Evolutionary conservation across 2,113 vertebrate species (phyloP).

Genomic region (Ibidorhyncha struthersii): DNA sequence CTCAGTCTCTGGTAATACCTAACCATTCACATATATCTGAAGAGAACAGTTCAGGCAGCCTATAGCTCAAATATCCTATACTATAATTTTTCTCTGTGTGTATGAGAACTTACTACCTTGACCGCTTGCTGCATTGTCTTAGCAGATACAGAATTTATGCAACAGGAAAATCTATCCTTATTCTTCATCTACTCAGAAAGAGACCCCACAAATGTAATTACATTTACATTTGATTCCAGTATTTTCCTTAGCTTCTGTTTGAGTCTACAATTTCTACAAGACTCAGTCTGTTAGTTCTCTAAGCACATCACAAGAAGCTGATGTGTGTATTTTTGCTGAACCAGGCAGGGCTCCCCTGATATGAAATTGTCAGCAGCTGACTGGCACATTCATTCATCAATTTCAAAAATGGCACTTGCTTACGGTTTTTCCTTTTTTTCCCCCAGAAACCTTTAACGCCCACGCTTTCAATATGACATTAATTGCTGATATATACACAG

Average conservation of each 20-base stretch:
- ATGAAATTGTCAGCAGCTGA: neutral
- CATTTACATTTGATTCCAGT: neutral
- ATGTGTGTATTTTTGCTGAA: neutral
- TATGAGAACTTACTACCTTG: neutral
- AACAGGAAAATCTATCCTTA: neutral
- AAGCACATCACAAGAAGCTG: neutral
- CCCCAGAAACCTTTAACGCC: neutral
- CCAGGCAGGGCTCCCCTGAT: neutral
- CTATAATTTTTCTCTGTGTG: neutral
- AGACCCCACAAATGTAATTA: neutral
- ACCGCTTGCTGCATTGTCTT: neutral
- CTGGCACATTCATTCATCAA: neutral
- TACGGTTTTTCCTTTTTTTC: fast-evolving
- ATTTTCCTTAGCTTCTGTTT: neutral
- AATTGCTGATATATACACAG: neutral
- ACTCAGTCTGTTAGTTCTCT: neutral
- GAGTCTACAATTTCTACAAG: neutral
- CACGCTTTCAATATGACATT: neutral
- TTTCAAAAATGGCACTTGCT: neutral
- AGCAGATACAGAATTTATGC: neutral
- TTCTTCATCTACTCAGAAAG: neutral
- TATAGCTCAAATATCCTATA: neutral
- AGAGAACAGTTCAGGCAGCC: neutral
- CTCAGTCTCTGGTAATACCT: neutral
- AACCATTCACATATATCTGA: neutral